Base-by-base conservation (phyloP, 1,140 invertebrate species). In the Apolygus lucorum region DNA sequence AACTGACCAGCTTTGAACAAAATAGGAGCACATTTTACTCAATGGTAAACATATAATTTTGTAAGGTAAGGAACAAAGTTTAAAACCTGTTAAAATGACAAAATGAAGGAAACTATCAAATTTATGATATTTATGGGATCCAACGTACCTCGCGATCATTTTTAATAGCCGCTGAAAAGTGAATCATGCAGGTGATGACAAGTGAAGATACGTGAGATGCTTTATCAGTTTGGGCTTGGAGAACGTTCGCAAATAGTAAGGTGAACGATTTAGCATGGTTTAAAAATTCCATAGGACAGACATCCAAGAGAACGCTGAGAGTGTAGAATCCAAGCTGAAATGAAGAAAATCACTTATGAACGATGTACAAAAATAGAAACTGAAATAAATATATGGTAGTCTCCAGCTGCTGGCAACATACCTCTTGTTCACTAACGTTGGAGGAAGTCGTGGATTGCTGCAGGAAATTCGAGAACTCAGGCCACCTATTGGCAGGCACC, bases 401-500 rank as follows among this genome's bases (percentile, higher is more conserved):
- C n/a, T n/a, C n/a, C n/a, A n/a, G n/a, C n/a, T n/a, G n/a, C n/a
- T n/a, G n/a, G n/a, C n/a, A n/a, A n/a, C 4, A 74, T 80, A 87
- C 87, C 79, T 88, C 84, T 81, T 84, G 84, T 54, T 87, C 81
- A 14, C 75, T 73, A 17, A 78, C 68, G 75, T 83, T 82, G 42
- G 83, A 78, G 75, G 82, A 87, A 27, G 79, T 80, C 42, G 82
- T 81, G 26, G 84, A 78, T 52, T 82, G 80, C 70, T 86, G 79
- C 62, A 91, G 78, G 74, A 90, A 88, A 69, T 87, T 82, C 52
- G 91, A 80, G 29, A 91, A 76, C 74, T 90, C 86, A 8, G 84
- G 85, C 89, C 89, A 91, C 11, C 77, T 74, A 73, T 86, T 84
- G 49, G 81, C 81, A 13, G 84, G 81, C 66, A 89, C 79, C 78